A percentile compares a stretch with the other conserved stretches of the same genome.
Evolutionary conservation across 2,113 vertebrate genomes (phyloP).

Genomic region (Catharus minimus): DNA sequence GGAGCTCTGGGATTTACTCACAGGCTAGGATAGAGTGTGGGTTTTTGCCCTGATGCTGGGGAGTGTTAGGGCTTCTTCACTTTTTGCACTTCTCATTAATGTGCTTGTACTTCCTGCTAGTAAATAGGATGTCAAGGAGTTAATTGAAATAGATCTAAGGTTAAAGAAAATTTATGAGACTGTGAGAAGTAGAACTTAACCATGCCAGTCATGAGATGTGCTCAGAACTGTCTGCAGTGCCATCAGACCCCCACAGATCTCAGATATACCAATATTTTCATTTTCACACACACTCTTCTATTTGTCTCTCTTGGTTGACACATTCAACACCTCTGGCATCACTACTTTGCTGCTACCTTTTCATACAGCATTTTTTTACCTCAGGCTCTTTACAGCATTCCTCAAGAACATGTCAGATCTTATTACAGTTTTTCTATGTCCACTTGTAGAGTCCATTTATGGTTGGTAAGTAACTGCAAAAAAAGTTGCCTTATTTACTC

Average conservation of each 20-base stretch:
- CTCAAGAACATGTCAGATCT: slow-evolving; percentile 19
- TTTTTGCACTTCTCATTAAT: not conserved
- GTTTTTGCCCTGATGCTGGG: not conserved
- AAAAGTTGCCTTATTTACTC: slow-evolving; percentile 24
- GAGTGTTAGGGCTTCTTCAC: not conserved
- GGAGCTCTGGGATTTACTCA: not conserved
- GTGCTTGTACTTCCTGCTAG: not conserved
- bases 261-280: not conserved
- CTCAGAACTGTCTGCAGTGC: not conserved
- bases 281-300: not conserved
- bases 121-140: not conserved
- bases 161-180: not conserved
- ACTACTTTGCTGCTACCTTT: not conserved
- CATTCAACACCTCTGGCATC: not conserved
- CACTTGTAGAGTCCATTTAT: not conserved
- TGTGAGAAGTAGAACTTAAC: not conserved
- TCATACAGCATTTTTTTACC: not conserved
- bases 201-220: not conserved
- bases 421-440: not conserved
- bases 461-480: not conserved
- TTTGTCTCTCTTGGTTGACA: not conserved
- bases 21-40: not conserved
- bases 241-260: not conserved
- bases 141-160: not conserved
- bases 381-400: not conserved